Evolutionary conservation across 2,797 vertebrate genomes (phyloP).

Genomic region (Spinibarbus caldwelli): DNA sequence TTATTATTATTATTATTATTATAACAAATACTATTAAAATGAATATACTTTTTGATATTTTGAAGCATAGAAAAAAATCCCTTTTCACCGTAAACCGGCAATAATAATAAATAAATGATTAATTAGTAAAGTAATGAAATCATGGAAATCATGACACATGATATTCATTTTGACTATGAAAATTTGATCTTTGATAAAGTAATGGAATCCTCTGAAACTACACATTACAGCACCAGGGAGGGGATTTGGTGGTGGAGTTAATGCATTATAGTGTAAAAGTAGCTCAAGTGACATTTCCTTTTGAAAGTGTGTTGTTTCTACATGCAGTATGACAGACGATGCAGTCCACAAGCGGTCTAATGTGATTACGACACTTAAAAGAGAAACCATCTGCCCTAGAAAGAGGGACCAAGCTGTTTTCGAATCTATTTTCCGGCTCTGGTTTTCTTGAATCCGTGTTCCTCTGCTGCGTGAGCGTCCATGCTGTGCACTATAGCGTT

Average conservation of each 20-base stretch:
- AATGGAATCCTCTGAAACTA: background rate
- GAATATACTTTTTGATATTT: background rate
- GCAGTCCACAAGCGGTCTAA: slow-evolving; percentile 49
- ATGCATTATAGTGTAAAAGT: background rate
- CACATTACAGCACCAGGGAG: background rate
- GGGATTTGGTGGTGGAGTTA: background rate
- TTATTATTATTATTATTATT: no score
- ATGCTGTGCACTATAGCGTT: slow-evolving; percentile 34
- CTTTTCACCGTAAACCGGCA: no score
- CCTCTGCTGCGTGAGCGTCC: background rate
- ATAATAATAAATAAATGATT: background rate
- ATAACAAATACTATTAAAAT: background rate
- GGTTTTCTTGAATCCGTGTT: slow-evolving; percentile 31
- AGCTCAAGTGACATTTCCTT: background rate
- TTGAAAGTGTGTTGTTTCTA: slow-evolving; percentile 1
- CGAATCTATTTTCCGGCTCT: slow-evolving; percentile 44
- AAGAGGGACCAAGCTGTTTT: slow-evolving; percentile 43
- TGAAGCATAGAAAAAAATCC: no score
- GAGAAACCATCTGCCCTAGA: slow-evolving; percentile 61
- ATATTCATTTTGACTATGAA: background rate
- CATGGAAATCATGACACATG: background rate
- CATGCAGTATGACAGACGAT: slow-evolving; percentile 32
- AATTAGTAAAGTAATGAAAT: background rate
- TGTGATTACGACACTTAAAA: slow-evolving; percentile 59
- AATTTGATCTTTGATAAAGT: background rate